Conservation (phyloP, 2,797 vertebrate genomes). For the Malacoraja senta region DNA sequence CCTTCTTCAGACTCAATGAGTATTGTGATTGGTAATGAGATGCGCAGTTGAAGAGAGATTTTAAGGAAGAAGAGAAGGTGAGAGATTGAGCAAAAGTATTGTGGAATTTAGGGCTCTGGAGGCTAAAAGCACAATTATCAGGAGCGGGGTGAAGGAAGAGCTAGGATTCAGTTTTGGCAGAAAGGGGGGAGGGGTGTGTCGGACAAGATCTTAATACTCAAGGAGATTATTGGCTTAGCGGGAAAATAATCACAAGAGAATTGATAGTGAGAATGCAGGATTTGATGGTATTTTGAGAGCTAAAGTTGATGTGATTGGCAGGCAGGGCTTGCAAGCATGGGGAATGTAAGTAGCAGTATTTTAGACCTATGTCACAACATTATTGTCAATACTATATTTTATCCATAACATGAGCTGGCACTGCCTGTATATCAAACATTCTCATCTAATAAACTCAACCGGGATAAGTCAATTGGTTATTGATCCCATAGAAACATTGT, state of each 20-base stretch:
- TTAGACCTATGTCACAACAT: neutral
- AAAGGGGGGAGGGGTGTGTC: too few relatives aligned
- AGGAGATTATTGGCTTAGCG: neutral
- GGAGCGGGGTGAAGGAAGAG: neutral
- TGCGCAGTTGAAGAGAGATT: neutral
- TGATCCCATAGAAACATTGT: neutral
- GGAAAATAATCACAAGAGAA: neutral
- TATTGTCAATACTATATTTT: neutral
- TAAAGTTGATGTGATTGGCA: neutral
- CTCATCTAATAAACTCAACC: neutral
- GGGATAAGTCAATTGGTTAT: neutral
- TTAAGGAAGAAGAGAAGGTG: neutral
- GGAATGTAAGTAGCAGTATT: neutral
- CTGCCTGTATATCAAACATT: neutral
- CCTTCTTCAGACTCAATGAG: too few relatives aligned
- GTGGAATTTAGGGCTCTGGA: neutral
- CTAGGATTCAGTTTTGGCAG: neutral
- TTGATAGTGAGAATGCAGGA: neutral
- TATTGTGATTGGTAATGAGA: neutral
- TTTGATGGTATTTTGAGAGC: neutral
- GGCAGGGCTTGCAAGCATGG: neutral
- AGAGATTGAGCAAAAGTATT: neutral
- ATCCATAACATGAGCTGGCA: neutral
- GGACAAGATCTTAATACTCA: neutral
- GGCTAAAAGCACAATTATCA: neutral